Percentiles rank a stretch among this genome's conserved stretches.
Conservation (phyloP, 2,888 invertebrate species). For the Xestia xanthographa region DNA sequence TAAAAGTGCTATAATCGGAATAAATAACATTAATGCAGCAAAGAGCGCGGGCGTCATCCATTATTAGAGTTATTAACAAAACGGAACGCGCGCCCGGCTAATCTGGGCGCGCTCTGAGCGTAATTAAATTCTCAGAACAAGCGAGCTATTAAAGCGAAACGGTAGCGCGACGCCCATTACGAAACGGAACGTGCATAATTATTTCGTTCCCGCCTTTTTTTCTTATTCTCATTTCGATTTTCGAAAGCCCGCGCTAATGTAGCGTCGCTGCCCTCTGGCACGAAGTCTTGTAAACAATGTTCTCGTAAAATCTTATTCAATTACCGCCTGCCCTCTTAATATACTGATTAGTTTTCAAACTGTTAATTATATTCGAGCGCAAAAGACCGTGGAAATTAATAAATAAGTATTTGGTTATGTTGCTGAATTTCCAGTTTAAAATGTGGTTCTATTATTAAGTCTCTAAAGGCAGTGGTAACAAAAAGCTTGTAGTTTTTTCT, state of each 20-base stretch:
- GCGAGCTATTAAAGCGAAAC: conserved; percentile 89
- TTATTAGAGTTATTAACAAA: conserved; percentile 89
- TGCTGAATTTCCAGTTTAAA: conserved; percentile 45
- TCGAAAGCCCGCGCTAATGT: conserved; percentile 87
- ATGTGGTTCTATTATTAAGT: conserved; percentile 41
- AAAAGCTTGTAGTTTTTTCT: conserved; percentile 78
- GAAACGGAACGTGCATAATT: conserved; percentile 90
- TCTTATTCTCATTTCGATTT: conserved; percentile 86
- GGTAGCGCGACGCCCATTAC: conserved; percentile 90
- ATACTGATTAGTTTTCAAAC: conserved; percentile 82
- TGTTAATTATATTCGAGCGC: conserved; percentile 76
- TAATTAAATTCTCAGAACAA: conserved; percentile 90
- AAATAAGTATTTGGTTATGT: conserved; percentile 61
- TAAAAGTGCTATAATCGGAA: conserved; percentile 74
- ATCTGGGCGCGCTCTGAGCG: conserved; percentile 85
- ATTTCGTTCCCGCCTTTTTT: conserved; percentile 90
- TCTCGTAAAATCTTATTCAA: conserved; percentile 89
- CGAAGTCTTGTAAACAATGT: conserved; percentile 88
- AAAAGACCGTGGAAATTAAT: conserved; percentile 62
- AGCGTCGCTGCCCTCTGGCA: conserved; percentile 85
- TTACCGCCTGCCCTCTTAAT: conserved; percentile 82
- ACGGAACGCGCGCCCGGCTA: conserved; percentile 86
- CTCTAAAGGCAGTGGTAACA: conserved; percentile 62
- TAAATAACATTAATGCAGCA: conserved; percentile 75
- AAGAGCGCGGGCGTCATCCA: conserved; percentile 85